These are phyloP conservation scores for Drosophila oshimai DNA, from an alignment of 1,140 invertebrate species.

Conservation along the genomic window DNA sequence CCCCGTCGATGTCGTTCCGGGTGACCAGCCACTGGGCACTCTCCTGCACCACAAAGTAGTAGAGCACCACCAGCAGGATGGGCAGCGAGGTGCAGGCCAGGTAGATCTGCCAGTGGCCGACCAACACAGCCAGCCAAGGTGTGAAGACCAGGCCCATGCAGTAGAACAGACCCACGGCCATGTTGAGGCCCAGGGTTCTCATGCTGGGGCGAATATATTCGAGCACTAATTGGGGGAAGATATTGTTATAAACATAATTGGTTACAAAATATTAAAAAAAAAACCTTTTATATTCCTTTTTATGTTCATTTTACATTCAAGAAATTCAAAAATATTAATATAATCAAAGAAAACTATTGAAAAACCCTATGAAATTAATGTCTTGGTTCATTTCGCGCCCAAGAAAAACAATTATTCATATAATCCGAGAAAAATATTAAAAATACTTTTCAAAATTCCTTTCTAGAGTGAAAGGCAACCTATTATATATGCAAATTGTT, in stretches of 20 bases:
- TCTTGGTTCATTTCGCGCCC: too few species aligned
- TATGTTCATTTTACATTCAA: too few species aligned
- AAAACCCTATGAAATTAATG: too few species aligned
- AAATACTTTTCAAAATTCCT: too few species aligned
- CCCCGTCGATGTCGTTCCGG: conserved; percentile 84
- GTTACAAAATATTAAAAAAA: neutral
- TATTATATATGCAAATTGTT: too few species aligned
- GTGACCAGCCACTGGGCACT: conserved; percentile 87
- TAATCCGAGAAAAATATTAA: too few species aligned
- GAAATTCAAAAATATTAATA: too few species aligned
- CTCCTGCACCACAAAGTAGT: conserved; percentile 85
- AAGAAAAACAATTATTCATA: too few species aligned
- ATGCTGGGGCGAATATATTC: conserved; percentile 85
- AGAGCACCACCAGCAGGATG: conserved; percentile 83
- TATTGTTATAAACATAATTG: neutral
- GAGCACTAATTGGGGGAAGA: conserved; percentile 81
- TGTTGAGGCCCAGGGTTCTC: conserved; percentile 85
- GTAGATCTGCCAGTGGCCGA: conserved; percentile 84
- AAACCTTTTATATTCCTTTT: too few species aligned
- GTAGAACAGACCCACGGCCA: conserved; percentile 86
- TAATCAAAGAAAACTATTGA: too few species aligned
- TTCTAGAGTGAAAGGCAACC: too few species aligned
- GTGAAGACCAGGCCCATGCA: conserved; percentile 84
- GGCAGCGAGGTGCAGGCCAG: conserved; percentile 84
- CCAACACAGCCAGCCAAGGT: conserved; percentile 84